Percentiles rank a stretch among this genome's conserved stretches.
These are phyloP conservation scores for Empis stercorea DNA, from an alignment of 2,888 invertebrate genomes.

Conservation along the genomic window DNA sequence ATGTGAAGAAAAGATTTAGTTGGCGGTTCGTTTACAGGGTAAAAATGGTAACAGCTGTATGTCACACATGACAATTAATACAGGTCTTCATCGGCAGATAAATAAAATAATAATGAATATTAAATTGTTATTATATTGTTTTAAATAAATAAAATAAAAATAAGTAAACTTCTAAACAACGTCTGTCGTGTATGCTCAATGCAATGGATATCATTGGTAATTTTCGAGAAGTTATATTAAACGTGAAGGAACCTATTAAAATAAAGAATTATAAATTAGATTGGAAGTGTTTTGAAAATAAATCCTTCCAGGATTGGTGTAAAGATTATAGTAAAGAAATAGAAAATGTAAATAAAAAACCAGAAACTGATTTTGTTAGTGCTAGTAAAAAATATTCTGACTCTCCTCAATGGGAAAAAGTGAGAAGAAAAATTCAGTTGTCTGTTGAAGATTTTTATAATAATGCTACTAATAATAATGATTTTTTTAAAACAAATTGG, in stretches of 20 bases:
- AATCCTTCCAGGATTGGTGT: slow-evolving; percentile 25
- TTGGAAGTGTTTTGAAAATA: slow-evolving; percentile 26
- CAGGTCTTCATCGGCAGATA: too few relatives aligned
- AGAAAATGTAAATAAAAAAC: neutral
- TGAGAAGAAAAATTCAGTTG: slow-evolving; percentile 44
- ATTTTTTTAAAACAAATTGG: slow-evolving; percentile 36
- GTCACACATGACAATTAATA: too few relatives aligned
- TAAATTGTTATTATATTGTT: too few relatives aligned
- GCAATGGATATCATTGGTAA: too few relatives aligned
- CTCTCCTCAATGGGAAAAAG: slow-evolving; percentile 69
- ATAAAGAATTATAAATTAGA: slow-evolving; percentile 20
- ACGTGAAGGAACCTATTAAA: slow-evolving; percentile 26
- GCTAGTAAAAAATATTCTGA: slow-evolving; percentile 22
- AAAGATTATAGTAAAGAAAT: slow-evolving; percentile 6
- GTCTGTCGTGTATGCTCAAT: too few relatives aligned
- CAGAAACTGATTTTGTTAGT: slow-evolving; percentile 20
- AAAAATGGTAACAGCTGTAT: too few relatives aligned
- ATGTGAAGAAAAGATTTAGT: too few relatives aligned
- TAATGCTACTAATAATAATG: slow-evolving; percentile 31
- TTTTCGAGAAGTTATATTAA: slow-evolving; percentile 27
- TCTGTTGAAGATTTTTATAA: slow-evolving; percentile 51
- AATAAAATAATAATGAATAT: too few relatives aligned
- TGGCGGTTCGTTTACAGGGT: too few relatives aligned
- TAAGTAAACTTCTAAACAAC: too few relatives aligned
- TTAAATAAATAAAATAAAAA: too few relatives aligned